Percentiles rank a stretch among this genome's conserved stretches.
Conservation (phyloP, 2,113 vertebrate species). For the Tapirus terrestris region DNA sequence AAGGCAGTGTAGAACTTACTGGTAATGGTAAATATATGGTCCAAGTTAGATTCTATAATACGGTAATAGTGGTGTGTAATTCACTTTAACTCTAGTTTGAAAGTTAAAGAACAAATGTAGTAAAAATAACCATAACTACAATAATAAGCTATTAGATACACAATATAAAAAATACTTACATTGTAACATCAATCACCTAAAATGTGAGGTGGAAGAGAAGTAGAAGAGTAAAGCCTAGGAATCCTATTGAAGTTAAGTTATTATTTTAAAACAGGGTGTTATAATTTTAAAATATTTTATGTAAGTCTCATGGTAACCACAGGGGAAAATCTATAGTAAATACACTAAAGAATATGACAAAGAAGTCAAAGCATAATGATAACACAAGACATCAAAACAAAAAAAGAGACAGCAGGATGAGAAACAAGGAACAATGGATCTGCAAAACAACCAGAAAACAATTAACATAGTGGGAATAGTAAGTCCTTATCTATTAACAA, state of each 20-base stretch:
- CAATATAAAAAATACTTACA: not conserved
- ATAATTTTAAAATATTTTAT: not conserved
- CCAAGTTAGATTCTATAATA: not conserved
- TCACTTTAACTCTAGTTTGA: not conserved
- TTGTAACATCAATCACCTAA: not conserved
- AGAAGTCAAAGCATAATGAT: not conserved
- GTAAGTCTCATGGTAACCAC: not conserved
- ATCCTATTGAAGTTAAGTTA: not conserved
- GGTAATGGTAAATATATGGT: not conserved
- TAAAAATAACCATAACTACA: not conserved
- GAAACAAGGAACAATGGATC: not conserved
- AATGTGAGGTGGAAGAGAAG: not conserved
- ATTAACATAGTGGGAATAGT: not conserved
- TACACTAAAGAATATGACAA: not conserved
- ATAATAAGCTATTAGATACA: not conserved
- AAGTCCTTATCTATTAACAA: not conserved
- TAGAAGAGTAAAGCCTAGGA: not conserved
- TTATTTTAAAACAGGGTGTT: not conserved
- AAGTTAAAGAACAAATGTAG: not conserved
- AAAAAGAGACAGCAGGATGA: not conserved
- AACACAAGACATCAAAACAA: not conserved
- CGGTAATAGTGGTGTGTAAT: too few species aligned
- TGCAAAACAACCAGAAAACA: not conserved
- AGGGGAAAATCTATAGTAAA: not conserved
- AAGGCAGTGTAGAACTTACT: not conserved